Base-by-base conservation (phyloP, 2,888 invertebrate species). In the Zelleria hepariella region DNA sequence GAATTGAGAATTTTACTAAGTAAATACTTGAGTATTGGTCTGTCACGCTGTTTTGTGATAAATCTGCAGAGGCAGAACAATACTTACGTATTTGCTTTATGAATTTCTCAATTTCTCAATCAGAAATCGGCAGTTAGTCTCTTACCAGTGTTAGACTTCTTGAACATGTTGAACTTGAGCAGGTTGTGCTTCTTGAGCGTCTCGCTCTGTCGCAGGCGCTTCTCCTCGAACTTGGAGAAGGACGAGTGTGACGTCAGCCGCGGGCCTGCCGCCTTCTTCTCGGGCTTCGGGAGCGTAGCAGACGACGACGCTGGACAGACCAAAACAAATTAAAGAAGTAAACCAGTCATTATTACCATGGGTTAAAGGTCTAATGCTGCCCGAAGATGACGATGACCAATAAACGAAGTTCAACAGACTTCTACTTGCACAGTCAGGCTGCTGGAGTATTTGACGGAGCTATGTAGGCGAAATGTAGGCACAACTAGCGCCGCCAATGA, bases 191-290 rank as follows among this genome's bases (percentile, higher is more conserved):
- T 93, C 76, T 95, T 95, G 52, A 84, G 66, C 1, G 87, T 87
- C 68, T 94, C 94, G 57, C 92, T 91, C 70, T 95, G 94, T 54
- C 94, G 94, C 21, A 93, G 91, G 62, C 96, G 93, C 73, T 96
- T 96, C 77, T 96, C 96, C 72, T 96, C 95, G 75, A 96, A 96
- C 81, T 95, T 95, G 49, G 93, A 91, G 81, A 96, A 96, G 1
- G 92, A 86, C 0, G 86, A 86, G 65, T 86, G 75, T 0, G 85
- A 73, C 1, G 80, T 65, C 42, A 82, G 89, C 57, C 91, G 82
- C 8, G 20, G 18, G 21, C 21, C 51, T 42, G 86, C 86, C 0
- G 80, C 71, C 59, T 86, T 86, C 66, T 82, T 82, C 62, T 85
- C 87, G 0, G 80, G 80, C 61, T 75, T 78, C 0, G 87, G 87